Base-by-base conservation (phyloP, 2,888 invertebrate species). In the Drosophila lacicola region DNA sequence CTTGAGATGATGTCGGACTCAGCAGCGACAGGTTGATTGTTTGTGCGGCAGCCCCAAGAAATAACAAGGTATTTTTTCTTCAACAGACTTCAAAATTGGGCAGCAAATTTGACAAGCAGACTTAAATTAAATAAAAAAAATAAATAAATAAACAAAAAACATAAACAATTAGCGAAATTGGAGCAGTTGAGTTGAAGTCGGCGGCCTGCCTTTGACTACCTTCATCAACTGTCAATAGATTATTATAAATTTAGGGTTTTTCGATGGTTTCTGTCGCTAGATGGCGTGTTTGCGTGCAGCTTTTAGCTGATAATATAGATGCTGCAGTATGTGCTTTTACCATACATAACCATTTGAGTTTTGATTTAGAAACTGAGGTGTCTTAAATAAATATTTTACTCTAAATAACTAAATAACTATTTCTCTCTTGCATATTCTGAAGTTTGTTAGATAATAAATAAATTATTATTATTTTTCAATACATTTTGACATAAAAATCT, bases 131-230 rank as follows among this genome's bases (percentile, higher is more conserved):
- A 34, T 21, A 41, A 47, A 29, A 17, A 10, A 53, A 57, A 44
- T 13, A 14, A 21, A 17, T 2, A 45, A 1, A 62, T 21, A 46
- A 21, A 33, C 13, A 4, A 44, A 21, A 37, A 65, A n/a, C 13
- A 4, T 29, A 44, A 74, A 51, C 75, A 79, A 75, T 79, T 75
- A 74, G 45, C 33, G 21, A 79, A 75, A 75, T 68, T 61, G 53
- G 44, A 79, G 74, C 63, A 57, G 69, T 51, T 50, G 41, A 14
- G 19, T 21, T 45, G 17, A 53, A 49, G 34, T 37, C 14, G 25
- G 29, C 19, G 19, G 37, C 14, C 11, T 10, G 19, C 14, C 8
- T 29, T 19, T 9, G 14, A 50, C 55, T 54, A 58, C 57, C 55
- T 75, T 63, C 42, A 58, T 47, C 55, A 62, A n/a, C 33, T 41